Evolutionary conservation across 2,888 invertebrate species (phyloP).

Genomic region (Parnassius smintheus): DNA sequence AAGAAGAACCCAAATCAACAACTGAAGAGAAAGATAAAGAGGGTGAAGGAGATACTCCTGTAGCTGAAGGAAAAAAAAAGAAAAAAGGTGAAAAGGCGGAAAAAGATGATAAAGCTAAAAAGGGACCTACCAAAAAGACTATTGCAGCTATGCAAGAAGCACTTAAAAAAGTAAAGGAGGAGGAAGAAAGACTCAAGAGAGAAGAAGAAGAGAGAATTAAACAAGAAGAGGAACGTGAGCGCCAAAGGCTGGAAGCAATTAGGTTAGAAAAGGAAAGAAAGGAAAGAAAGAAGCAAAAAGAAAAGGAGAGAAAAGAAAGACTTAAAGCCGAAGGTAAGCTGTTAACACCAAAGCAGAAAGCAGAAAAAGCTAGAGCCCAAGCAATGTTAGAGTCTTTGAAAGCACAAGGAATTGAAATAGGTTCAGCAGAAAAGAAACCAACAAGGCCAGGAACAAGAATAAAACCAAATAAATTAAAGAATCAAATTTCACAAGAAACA

Average conservation of each 20-base stretch:
- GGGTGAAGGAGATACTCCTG: constrained; percentile 55
- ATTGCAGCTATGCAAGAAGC: constrained; percentile 96
- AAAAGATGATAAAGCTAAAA: constrained; percentile 80
- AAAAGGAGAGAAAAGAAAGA: constrained; percentile 95
- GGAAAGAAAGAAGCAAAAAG: constrained; percentile 93
- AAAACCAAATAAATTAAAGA: constrained; percentile 85
- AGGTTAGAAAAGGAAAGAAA: constrained; percentile 92
- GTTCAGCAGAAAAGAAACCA: constrained; percentile 84
- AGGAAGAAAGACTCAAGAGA: constrained; percentile 87
- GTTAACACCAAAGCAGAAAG: constrained; percentile 95
- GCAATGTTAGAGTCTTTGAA: constrained; percentile 93
- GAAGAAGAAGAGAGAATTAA: constrained; percentile 91
- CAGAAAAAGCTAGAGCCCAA: constrained; percentile 92
- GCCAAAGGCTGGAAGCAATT: constrained; percentile 86
- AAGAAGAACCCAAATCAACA: constrained; percentile 65
- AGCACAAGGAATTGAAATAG: constrained; percentile 92
- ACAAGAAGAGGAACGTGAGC: constrained; percentile 87
- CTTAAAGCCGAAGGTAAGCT: constrained; percentile 98
- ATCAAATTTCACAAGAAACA: constrained; percentile 81
- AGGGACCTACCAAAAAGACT: constrained; percentile 91
- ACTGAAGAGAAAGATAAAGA: constrained; percentile 59
- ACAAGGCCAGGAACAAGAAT: constrained; percentile 87
- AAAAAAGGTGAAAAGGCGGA: constrained; percentile 75
- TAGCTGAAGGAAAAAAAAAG: constrained; percentile 71
- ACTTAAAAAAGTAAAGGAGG: constrained; percentile 92